Percentiles rank a stretch among this genome's conserved stretches.
These are phyloP conservation scores for Sinhomidia bicolor DNA, from an alignment of 2,888 invertebrate genomes.

Conservation along the genomic window DNA sequence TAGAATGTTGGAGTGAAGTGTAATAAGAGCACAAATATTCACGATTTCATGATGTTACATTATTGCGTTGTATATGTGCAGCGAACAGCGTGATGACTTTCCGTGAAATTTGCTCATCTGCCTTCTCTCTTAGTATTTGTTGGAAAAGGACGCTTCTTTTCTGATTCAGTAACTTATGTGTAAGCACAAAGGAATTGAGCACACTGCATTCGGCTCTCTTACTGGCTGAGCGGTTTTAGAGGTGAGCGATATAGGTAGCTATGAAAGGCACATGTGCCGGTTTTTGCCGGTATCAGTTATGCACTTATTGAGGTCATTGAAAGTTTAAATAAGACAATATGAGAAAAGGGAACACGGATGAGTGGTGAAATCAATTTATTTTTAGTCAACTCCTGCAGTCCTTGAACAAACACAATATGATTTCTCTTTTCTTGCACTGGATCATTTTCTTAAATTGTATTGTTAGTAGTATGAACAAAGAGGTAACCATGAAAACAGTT, in stretches of 20 bases:
- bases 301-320: background rate
- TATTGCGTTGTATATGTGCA: background rate
- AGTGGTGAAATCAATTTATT: too few relatives aligned
- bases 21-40: conserved; percentile 13
- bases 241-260: background rate
- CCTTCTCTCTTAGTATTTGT: background rate
- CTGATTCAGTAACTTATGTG: background rate
- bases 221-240: background rate
- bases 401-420: too few relatives aligned
- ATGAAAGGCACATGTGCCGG: background rate
- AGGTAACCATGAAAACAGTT: too few relatives aligned
- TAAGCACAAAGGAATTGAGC: conserved; percentile 35
- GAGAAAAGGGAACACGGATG: too few relatives aligned
- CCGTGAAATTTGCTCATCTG: background rate
- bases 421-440: too few relatives aligned
- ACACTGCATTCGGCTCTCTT: background rate
- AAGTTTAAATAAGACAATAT: too few relatives aligned
- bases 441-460: too few relatives aligned
- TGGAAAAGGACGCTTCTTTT: conserved; percentile 32
- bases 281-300: background rate
- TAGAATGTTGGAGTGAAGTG: background rate
- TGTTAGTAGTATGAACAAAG: too few relatives aligned
- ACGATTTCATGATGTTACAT: background rate
- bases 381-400: too few relatives aligned
- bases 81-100: background rate